phyloP scores from a whole-genome alignment of 1,140 invertebrate genomes.

The Ganaspis sp. region DNA sequence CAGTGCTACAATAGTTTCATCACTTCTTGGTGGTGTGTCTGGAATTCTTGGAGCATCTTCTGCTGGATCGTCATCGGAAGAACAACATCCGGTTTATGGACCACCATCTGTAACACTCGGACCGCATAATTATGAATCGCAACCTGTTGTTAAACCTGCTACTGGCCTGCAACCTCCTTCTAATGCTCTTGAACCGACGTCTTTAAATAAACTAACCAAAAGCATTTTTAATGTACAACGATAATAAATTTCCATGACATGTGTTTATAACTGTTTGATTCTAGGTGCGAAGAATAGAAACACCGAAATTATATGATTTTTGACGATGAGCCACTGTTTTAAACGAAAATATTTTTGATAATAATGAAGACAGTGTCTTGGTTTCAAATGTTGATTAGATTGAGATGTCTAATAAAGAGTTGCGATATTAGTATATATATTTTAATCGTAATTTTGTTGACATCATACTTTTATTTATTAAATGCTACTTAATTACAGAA shows the following conservation, averaged over 20 bases:
- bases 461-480: no score
- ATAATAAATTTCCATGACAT: not conserved
- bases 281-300: no score
- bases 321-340: no score
- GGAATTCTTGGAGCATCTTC: conserved; percentile 65
- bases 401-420: no score
- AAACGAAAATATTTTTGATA: no score
- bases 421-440: no score
- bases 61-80: conserved; percentile 28
- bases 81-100: conserved; percentile 29
- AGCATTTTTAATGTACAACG: not conserved
- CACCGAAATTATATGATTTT: no score
- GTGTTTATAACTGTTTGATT: no score
- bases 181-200: not conserved
- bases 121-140: conserved; percentile 31
- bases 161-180: not conserved
- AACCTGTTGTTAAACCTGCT: not conserved
- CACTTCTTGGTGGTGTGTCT: conserved; percentile 59
- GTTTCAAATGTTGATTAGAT: no score
- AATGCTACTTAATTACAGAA: no score
- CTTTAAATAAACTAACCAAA: not conserved
- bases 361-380: no score
- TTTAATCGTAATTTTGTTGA: no score
- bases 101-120: conserved; percentile 51
- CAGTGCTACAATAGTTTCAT: conserved; percentile 59